Conservation (phyloP, 2,797 vertebrate genomes). For the Rhabdomys pumilio region DNA sequence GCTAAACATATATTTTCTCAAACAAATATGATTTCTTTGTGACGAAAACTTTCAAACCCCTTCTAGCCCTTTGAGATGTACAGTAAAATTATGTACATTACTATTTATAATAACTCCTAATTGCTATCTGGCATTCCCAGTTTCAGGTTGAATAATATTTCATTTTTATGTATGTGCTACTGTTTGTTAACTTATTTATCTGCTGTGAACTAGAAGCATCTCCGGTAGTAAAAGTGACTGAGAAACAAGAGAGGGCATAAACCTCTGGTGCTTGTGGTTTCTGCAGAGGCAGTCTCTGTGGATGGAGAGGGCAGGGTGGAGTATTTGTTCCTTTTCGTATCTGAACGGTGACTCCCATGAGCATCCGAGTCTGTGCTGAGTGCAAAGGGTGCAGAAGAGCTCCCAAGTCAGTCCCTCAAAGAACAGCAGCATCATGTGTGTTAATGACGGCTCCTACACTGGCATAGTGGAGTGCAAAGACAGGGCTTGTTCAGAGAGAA, state of each 20-base stretch:
- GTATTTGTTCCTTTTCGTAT: not conserved
- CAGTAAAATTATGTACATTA: not conserved
- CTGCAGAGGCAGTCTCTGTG: not conserved
- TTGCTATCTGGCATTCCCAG: not conserved
- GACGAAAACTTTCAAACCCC: not conserved
- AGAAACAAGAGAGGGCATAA: not conserved
- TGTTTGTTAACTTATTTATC: not conserved
- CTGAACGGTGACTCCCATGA: rapidly evolving
- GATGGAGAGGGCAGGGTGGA: not conserved
- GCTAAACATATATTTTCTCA: not conserved
- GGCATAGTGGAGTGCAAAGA: not conserved
- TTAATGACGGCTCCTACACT: not conserved
- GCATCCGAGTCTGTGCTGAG: rapidly evolving
- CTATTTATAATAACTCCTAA: not conserved
- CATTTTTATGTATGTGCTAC: too few species aligned
- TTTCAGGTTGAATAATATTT: not conserved
- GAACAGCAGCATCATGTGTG: not conserved
- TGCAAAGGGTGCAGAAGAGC: not conserved
- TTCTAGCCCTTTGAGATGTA: not conserved
- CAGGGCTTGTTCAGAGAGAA: not conserved
- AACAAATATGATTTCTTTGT: constrained; percentile 13
- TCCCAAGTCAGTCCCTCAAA: not conserved
- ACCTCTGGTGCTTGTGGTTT: not conserved
- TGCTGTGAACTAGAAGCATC: not conserved
- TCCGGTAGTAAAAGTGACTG: not conserved